Conservation (phyloP, 2,113 vertebrate species). For the Sebastes fasciatus region DNA sequence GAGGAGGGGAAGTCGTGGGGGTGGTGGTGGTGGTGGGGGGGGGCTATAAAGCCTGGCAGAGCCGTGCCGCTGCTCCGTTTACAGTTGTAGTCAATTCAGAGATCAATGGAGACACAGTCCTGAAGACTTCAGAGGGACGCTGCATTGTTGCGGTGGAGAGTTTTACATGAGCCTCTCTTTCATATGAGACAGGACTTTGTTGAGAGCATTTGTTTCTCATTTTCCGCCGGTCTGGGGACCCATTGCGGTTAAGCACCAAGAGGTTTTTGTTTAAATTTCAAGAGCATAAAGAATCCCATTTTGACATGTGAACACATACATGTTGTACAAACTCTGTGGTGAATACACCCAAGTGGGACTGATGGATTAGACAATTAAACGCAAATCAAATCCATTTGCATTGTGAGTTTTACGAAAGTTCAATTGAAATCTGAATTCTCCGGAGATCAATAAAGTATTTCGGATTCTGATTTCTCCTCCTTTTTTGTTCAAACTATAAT, state of each 20-base stretch:
- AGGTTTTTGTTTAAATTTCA: constrained; percentile 65
- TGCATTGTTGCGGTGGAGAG: constrained; percentile 72
- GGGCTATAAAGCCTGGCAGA: constrained; percentile 21
- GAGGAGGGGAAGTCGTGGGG: constrained; percentile 13
- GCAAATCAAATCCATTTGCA: constrained; percentile 32
- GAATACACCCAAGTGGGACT: constrained; percentile 22
- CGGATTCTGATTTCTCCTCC: background rate
- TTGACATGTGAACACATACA: constrained; percentile 52
- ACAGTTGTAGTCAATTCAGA: constrained; percentile 59
- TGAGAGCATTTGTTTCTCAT: constrained; percentile 78
- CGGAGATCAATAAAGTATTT: too few species aligned
- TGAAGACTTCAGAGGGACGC: constrained; percentile 63
- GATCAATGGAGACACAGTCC: constrained; percentile 62
- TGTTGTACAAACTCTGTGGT: constrained; percentile 44
- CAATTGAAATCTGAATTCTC: background rate
- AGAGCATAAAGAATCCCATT: constrained; percentile 56
- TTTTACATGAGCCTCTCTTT: constrained; percentile 57
- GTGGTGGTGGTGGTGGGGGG: background rate
- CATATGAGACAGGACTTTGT: constrained; percentile 52
- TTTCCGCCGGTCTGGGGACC: constrained; percentile 57
- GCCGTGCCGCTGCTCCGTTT: constrained; percentile 38
- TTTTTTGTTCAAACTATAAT: background rate
- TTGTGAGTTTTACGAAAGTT: constrained; percentile 4
- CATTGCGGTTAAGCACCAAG: constrained; percentile 47
- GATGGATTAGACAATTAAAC: constrained; percentile 12